These are phyloP conservation scores for Lepisosteus oculatus DNA, from an alignment of 2,113 vertebrate species.

Conservation along the genomic window DNA sequence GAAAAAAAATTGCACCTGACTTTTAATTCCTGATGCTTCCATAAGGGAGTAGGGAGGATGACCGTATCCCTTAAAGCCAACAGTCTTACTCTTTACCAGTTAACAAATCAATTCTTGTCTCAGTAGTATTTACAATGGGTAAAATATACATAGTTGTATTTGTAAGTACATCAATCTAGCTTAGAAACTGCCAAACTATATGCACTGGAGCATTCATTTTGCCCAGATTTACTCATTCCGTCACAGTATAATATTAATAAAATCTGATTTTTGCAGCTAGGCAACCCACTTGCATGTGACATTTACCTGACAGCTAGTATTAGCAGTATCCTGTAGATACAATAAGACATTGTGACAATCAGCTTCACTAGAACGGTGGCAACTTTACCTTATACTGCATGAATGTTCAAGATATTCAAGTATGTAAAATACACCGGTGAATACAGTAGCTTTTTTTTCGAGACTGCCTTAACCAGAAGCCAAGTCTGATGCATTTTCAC, in stretches of 20 bases:
- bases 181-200: too few species aligned
- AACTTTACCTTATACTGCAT: constrained; percentile 32
- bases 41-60: neutral
- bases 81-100: neutral
- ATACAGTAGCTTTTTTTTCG: neutral
- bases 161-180: too few species aligned
- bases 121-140: neutral
- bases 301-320: constrained; percentile 10
- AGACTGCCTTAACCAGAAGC: neutral
- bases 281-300: constrained; percentile 4
- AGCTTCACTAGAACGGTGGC: constrained; percentile 27
- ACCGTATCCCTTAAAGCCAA: neutral
- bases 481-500: neutral
- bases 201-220: too few species aligned
- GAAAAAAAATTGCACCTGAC: neutral
- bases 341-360: neutral
- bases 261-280: constrained; percentile 7
- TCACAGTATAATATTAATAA: neutral
- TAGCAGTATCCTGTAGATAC: constrained; percentile 3
- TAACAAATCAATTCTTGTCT: neutral
- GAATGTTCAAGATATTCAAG: neutral
- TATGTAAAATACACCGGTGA: neutral
- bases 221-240: neutral
- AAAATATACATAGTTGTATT: neutral
- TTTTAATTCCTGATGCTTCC: neutral